Evolutionary conservation across 2,113 vertebrate species (phyloP).

Genomic region (Uropsilus gracilis): DNA sequence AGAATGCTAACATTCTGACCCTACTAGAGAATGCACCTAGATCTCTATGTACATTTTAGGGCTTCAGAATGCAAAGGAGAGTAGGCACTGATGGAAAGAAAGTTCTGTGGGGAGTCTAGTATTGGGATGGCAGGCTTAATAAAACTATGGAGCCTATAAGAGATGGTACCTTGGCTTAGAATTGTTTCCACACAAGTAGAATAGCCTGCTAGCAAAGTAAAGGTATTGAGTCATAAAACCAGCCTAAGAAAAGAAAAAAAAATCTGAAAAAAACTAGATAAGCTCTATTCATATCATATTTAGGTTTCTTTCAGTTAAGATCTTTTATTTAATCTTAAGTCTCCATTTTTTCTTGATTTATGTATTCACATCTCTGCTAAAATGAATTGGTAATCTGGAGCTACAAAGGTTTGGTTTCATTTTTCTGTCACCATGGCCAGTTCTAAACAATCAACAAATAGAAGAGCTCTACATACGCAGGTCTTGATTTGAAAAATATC

Average conservation of each 20-base stretch:
- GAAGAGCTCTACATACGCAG: conserved; percentile 50
- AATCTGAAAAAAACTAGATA: background rate
- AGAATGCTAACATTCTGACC: background rate
- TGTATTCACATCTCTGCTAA: conserved; percentile 14
- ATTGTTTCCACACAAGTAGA: background rate
- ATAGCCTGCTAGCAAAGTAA: background rate
- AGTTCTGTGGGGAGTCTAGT: background rate
- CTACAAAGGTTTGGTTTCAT: background rate
- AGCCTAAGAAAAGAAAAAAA: background rate
- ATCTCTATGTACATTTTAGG: background rate
- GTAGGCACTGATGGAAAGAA: background rate
- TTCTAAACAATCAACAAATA: conserved; percentile 72
- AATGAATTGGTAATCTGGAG: conserved; percentile 50
- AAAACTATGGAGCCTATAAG: background rate
- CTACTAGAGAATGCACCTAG: background rate
- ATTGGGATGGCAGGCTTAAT: background rate
- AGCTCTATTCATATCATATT: conserved; percentile 6
- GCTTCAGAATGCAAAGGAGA: background rate
- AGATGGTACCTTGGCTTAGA: background rate
- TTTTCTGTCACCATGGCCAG: conserved; percentile 65
- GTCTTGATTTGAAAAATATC: conserved; percentile 75
- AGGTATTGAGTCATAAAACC: background rate
- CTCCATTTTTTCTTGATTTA: background rate
- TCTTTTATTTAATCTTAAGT: conserved; percentile 33
- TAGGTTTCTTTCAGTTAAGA: conserved; percentile 36